Evolutionary conservation across 2,797 vertebrate species (phyloP).

Genomic region (Masticophis lateralis): DNA sequence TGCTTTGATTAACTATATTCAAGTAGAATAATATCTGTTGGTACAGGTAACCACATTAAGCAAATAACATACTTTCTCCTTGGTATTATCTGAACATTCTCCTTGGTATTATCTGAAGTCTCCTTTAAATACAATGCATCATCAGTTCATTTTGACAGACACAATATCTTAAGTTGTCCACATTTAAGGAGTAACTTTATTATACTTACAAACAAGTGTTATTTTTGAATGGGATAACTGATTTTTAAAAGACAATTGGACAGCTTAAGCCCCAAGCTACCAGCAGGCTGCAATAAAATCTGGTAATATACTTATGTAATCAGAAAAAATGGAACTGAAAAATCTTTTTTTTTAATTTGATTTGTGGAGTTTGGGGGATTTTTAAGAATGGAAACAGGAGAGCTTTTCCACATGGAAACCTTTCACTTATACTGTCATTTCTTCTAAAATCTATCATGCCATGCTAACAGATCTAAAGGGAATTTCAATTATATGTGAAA

Average conservation of each 20-base stretch:
- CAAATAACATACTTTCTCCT: slow-evolving; percentile 61
- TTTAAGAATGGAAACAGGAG: neutral
- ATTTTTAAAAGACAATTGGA: neutral
- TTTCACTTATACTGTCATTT: neutral
- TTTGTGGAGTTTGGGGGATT: neutral
- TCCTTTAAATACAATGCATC: slow-evolving; percentile 40
- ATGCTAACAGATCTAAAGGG: neutral
- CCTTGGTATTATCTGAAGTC: slow-evolving; percentile 58
- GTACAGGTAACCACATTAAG: slow-evolving; percentile 63
- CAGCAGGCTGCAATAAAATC: neutral
- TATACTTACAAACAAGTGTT: slow-evolving; percentile 8
- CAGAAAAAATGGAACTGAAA: neutral
- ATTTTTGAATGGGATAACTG: neutral
- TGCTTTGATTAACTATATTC: slow-evolving; percentile 67
- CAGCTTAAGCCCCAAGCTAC: neutral
- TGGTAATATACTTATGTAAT: neutral
- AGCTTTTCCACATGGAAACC: neutral
- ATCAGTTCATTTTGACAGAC: slow-evolving; percentile 48
- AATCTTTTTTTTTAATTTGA: neutral
- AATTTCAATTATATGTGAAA: neutral
- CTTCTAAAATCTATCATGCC: neutral
- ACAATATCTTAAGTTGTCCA: slow-evolving; percentile 45
- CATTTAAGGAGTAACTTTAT: slow-evolving; percentile 42
- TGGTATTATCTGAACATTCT: slow-evolving; percentile 63
- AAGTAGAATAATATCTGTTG: slow-evolving; percentile 72